These are phyloP conservation scores for Orthonyx spaldingii DNA, from an alignment of 2,113 vertebrate genomes.

Conservation along the genomic window DNA sequence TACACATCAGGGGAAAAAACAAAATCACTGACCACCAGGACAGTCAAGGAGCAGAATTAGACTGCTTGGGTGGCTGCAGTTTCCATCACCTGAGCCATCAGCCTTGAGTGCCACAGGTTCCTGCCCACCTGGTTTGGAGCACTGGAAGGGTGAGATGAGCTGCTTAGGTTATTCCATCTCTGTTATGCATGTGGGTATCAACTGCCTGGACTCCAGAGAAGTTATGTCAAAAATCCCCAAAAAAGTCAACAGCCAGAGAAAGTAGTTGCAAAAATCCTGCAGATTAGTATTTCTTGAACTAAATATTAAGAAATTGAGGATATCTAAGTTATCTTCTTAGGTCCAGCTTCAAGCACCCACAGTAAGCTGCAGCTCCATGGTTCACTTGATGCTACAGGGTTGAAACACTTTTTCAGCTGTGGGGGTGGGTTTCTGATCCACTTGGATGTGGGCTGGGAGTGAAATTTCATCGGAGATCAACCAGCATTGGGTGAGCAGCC, in stretches of 20 bases:
- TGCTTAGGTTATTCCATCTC: neutral
- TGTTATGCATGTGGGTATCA: neutral
- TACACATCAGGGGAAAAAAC: neutral
- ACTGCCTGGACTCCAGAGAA: neutral
- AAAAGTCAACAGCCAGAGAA: neutral
- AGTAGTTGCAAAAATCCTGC: neutral
- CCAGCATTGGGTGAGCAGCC: neutral
- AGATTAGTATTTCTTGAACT: neutral
- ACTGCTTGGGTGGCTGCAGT: neutral
- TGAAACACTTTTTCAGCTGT: neutral
- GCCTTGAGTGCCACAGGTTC: rapidly evolving
- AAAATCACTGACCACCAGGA: neutral
- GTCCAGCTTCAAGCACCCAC: neutral
- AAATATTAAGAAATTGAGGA: neutral
- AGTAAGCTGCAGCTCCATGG: neutral
- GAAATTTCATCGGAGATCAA: neutral
- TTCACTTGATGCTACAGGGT: neutral
- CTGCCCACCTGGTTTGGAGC: neutral
- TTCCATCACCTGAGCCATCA: neutral
- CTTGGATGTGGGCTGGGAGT: neutral
- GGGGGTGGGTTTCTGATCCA: neutral
- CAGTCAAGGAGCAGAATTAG: neutral
- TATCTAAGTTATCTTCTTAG: neutral
- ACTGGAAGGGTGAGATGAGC: neutral
- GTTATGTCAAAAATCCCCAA: rapidly evolving